Percentiles rank a stretch among this genome's conserved stretches.
These are phyloP conservation scores for Melanostoma mellinum DNA, from an alignment of 2,888 invertebrate species.

Conservation along the genomic window DNA sequence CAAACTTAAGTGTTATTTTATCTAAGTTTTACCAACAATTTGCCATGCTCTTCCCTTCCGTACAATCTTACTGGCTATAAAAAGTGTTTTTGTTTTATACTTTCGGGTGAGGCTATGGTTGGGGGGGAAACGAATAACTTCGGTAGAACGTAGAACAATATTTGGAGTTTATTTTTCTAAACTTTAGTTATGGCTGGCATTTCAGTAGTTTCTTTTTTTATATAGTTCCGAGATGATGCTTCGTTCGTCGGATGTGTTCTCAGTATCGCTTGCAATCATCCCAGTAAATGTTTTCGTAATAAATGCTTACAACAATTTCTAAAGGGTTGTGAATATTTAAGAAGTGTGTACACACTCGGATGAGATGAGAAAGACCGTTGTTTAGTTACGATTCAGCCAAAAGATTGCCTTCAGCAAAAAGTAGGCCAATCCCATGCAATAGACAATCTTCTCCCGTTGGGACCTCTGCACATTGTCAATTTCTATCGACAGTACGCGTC, in stretches of 20 bases:
- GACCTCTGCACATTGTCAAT: slow-evolving; percentile 91
- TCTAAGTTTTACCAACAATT: not conserved
- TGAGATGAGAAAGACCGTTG: slow-evolving; percentile 2
- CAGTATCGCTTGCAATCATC: slow-evolving; percentile 36
- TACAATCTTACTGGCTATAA: not conserved
- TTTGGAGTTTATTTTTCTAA: too few species aligned
- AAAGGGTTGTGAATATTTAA: slow-evolving; percentile 5
- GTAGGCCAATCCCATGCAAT: slow-evolving; percentile 92
- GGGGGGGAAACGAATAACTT: too few species aligned
- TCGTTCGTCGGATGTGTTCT: slow-evolving; percentile 31
- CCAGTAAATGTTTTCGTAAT: slow-evolving; percentile 17
- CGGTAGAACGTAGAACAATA: too few species aligned
- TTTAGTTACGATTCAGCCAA: slow-evolving; percentile 88
- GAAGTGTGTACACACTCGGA: not conserved
- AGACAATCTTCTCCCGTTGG: slow-evolving; percentile 93
- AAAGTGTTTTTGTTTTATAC: too few species aligned
- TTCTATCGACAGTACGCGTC: slow-evolving; percentile 93
- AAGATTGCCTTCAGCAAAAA: slow-evolving; percentile 92
- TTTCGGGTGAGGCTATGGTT: too few species aligned
- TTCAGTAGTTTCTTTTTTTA: not conserved
- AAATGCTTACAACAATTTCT: slow-evolving; percentile 41
- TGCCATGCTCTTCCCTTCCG: not conserved
- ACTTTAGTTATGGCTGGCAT: not conserved
- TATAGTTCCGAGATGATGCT: slow-evolving; percentile 27
- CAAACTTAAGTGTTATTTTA: slow-evolving; percentile 2